phyloP scores from a whole-genome alignment of 2,797 vertebrate genomes.

The Acanthornis magna region DNA sequence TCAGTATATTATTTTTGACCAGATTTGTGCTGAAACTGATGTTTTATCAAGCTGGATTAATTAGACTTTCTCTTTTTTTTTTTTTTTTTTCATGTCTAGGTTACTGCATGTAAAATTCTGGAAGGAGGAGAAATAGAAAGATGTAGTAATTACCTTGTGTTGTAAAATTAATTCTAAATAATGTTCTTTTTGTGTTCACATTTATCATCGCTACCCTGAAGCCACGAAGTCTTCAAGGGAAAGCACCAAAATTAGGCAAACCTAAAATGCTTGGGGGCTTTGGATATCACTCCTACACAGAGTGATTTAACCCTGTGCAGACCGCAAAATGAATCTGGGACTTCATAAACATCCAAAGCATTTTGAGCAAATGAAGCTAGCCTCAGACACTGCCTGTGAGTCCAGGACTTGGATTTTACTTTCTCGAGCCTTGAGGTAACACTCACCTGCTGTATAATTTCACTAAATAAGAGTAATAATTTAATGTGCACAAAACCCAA shows the following conservation, averaged over 20 bases:
- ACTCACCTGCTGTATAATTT: neutral
- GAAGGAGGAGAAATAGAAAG: neutral
- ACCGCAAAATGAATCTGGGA: neutral
- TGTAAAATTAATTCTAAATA: neutral
- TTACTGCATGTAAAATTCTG: neutral
- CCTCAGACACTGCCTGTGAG: neutral
- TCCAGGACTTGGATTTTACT: neutral
- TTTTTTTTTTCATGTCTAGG: neutral
- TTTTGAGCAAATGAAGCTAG: neutral
- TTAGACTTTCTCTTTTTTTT: neutral
- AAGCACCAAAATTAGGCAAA: neutral
- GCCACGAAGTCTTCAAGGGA: accelerated
- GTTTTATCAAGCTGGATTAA: neutral
- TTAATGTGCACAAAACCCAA: neutral
- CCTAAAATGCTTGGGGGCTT: neutral
- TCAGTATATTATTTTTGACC: neutral
- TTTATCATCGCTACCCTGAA: neutral
- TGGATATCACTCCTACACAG: neutral
- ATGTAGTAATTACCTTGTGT: neutral
- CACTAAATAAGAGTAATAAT: neutral
- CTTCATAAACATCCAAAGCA: neutral
- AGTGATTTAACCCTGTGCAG: neutral
- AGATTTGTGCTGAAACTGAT: neutral
- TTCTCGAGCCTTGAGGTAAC: neutral
- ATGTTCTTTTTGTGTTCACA: neutral